A percentile compares a stretch with the other conserved stretches of the same genome.
Evolutionary conservation across 2,797 vertebrate genomes (phyloP).

Genomic region (Strix occidentalis): DNA sequence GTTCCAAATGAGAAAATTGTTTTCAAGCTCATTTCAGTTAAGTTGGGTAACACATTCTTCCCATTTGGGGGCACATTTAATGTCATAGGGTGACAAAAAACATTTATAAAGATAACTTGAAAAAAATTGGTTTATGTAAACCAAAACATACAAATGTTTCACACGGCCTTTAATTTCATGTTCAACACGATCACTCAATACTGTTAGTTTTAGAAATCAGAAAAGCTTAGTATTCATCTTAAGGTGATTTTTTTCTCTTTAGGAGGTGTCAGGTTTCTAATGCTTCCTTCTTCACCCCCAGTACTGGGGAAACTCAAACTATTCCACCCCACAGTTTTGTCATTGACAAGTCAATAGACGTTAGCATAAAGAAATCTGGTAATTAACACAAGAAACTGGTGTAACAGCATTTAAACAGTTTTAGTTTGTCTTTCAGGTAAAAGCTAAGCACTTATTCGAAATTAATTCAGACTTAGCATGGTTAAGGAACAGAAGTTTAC

Average conservation of each 20-base stretch:
- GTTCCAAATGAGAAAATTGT: background rate
- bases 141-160: background rate
- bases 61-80: background rate
- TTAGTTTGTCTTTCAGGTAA: background rate
- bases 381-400: background rate
- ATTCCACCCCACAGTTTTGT: background rate
- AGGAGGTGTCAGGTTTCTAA: background rate
- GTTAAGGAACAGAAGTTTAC: background rate
- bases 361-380: background rate
- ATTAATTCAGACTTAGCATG: background rate
- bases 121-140: background rate
- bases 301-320: background rate
- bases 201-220: background rate
- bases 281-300: background rate
- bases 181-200: background rate
- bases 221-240: background rate
- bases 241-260: background rate
- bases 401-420: background rate
- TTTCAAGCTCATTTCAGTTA: background rate
- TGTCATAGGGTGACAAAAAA: background rate
- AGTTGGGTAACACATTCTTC: background rate
- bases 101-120: background rate
- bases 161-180: background rate
- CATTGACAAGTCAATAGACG: background rate
- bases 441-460: background rate